Conservation (phyloP, 2,888 invertebrate species). For the Clistopyga incitator region DNA sequence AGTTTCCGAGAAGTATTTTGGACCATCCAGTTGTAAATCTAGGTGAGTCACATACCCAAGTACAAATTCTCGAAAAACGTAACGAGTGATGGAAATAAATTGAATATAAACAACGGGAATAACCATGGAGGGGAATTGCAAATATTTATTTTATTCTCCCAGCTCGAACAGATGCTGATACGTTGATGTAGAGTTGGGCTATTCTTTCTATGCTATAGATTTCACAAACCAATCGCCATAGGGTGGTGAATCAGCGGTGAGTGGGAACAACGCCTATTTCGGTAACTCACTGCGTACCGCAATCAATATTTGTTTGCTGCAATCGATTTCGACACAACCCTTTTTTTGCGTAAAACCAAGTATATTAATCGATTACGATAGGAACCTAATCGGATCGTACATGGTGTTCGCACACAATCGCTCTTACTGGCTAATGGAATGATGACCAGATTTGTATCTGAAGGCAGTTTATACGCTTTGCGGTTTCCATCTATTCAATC, state of each 20-base stretch:
- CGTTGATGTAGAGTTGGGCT: neutral
- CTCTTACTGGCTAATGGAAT: neutral
- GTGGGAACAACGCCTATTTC: neutral
- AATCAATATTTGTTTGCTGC: conserved; percentile 36
- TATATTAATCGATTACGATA: conserved; percentile 8
- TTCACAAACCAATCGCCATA: neutral
- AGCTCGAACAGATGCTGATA: conserved; percentile 9
- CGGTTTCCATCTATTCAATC: neutral
- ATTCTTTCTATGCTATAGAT: conserved; percentile 24
- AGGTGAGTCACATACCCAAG: conserved; percentile 43
- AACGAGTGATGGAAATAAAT: conserved; percentile 22
- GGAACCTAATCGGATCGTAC: neutral
- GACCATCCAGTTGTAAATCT: conserved; percentile 2
- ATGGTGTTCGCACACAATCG: neutral
- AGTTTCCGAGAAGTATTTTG: neutral
- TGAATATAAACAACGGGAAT: neutral
- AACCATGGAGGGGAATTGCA: neutral
- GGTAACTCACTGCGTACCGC: neutral
- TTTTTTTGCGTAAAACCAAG: neutral
- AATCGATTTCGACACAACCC: neutral
- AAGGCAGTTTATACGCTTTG: neutral
- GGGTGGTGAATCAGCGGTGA: neutral
- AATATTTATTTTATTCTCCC: conserved; percentile 45
- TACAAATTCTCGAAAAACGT: neutral
- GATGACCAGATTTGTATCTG: neutral